Percentiles rank a stretch among this genome's conserved stretches.
phyloP scores from a whole-genome alignment of 2,888 invertebrate genomes.

The Scaptomyza flava region DNA sequence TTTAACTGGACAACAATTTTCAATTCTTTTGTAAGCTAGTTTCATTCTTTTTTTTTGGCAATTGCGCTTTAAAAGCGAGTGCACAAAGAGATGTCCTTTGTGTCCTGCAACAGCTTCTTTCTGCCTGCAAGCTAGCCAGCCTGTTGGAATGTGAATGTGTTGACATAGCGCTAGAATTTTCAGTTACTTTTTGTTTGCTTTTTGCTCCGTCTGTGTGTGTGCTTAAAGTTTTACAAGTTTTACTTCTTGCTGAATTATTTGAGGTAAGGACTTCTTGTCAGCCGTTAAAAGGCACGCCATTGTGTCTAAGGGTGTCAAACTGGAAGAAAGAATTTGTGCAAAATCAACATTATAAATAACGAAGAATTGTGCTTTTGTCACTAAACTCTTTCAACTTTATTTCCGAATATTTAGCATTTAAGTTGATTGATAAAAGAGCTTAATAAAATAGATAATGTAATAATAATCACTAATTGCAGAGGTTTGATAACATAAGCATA shows the following conservation, averaged over 20 bases:
- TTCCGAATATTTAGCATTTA: not conserved
- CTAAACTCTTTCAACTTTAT: not conserved
- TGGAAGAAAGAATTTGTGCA: slow-evolving; percentile 55
- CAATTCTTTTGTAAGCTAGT: slow-evolving; percentile 24
- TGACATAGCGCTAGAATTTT: slow-evolving; percentile 74
- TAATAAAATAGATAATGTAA: not conserved
- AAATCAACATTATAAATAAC: slow-evolving; percentile 64
- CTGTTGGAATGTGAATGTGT: slow-evolving; percentile 58
- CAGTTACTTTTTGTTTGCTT: slow-evolving; percentile 65
- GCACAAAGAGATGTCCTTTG: slow-evolving; percentile 39
- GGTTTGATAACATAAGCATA: no score
- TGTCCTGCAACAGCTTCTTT: slow-evolving; percentile 16
- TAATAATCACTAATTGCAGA: no score
- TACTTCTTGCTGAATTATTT: slow-evolving; percentile 34
- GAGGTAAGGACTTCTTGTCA: slow-evolving; percentile 34
- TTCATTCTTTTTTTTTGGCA: slow-evolving; percentile 33
- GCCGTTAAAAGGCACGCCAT: slow-evolving; percentile 43
- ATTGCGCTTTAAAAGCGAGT: slow-evolving; percentile 16
- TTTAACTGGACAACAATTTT: slow-evolving; percentile 10
- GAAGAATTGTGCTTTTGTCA: slow-evolving; percentile 5
- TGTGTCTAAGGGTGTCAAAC: slow-evolving; percentile 58
- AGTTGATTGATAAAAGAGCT: not conserved
- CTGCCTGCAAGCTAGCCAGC: slow-evolving; percentile 20
- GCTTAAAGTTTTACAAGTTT: slow-evolving; percentile 54
- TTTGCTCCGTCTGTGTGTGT: slow-evolving; percentile 4